Base-by-base conservation (phyloP, 1,140 invertebrate species). In the Steinernema feltiae region DNA sequence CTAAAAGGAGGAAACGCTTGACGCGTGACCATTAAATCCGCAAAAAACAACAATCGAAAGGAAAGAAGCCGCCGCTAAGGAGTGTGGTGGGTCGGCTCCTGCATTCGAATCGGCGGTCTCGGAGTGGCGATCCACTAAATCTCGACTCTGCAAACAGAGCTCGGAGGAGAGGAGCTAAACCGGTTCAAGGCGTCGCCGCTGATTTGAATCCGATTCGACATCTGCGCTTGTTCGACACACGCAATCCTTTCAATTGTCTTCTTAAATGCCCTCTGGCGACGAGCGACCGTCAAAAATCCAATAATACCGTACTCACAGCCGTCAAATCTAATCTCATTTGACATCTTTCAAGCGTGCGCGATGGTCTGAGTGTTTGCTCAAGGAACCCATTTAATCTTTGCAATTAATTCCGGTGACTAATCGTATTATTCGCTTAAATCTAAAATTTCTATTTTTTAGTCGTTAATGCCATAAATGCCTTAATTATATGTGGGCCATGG, bases 181-280 rank as follows among this genome's bases (percentile, higher is more conserved):
- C 53, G 53, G 53, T 63, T 63, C 53, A 63, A 63, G 53, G 53
- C 53, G 53, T 63, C 53, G 53, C 24, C 18, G 7, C 7, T 63
- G 53, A 63, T 63, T 63, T 27, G 53, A 63, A 63, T 63, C 53
- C 53, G 53, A 63, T 3, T 27, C 24, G 53, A 63, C 53, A 63
- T 63, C 53, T 63, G 53, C 53, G 24, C 53, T 63, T 63, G 53
- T 63, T 63, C 53, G 24, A 63, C 53, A 63, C 53, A 63, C 53
- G 53, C 53, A 15, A 63, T 63, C 53, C 53, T 27, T 63, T 27
- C 53, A 46, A 46, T 46, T 46, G 12, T 63, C 12, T 17, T 63
- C 53, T 12, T 21, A 27, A 63, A 63, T 63, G 53, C 53, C 53
- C 53, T 63, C 15, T 63, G 53, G 53, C 53, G 53, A 63, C 15